These are phyloP conservation scores for Aethina tumida DNA, from an alignment of 1,140 invertebrate species.

Conservation along the genomic window DNA sequence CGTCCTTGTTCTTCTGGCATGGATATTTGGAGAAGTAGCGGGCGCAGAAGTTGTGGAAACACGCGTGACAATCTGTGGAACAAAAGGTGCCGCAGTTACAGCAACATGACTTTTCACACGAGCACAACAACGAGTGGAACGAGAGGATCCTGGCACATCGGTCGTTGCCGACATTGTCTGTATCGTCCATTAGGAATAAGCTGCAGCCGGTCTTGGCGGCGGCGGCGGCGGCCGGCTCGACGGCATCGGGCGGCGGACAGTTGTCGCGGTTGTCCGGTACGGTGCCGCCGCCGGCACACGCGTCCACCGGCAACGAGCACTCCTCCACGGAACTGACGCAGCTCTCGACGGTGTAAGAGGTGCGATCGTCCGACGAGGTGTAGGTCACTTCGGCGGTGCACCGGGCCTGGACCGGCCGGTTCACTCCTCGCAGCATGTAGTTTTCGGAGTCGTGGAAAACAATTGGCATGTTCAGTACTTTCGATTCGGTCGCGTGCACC, in stretches of 20 bases:
- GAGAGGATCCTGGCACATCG: constrained; percentile 42
- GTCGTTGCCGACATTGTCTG: constrained; percentile 13
- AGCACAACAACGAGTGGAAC: constrained; percentile 44
- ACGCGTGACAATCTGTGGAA: constrained; percentile 54
- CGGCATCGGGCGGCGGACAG: neutral
- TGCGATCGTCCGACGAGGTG: constrained; percentile 30
- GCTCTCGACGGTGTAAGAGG: constrained; percentile 18
- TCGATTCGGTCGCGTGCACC: constrained; percentile 16
- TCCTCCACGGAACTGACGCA: constrained; percentile 3
- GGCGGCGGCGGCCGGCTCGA: constrained; percentile 3
- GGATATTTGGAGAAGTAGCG: constrained; percentile 43
- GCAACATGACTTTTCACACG: constrained; percentile 43
- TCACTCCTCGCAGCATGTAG: constrained; percentile 46
- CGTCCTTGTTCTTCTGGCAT: constrained; percentile 47
- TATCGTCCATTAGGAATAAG: constrained; percentile 10
- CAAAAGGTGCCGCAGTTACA: constrained; percentile 52
- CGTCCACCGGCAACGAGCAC: no score
- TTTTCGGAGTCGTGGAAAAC: constrained; percentile 48
- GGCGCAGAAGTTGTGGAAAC: constrained; percentile 53
- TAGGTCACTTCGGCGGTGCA: constrained; percentile 32
- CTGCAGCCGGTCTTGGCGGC: constrained; percentile 9
- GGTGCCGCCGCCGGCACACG: constrained; percentile 7
- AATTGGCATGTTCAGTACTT: constrained; percentile 19
- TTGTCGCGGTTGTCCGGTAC: neutral
- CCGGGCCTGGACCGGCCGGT: constrained; percentile 30